Conservation (phyloP, 1,140 invertebrate genomes). For the Manduca sexta region DNA sequence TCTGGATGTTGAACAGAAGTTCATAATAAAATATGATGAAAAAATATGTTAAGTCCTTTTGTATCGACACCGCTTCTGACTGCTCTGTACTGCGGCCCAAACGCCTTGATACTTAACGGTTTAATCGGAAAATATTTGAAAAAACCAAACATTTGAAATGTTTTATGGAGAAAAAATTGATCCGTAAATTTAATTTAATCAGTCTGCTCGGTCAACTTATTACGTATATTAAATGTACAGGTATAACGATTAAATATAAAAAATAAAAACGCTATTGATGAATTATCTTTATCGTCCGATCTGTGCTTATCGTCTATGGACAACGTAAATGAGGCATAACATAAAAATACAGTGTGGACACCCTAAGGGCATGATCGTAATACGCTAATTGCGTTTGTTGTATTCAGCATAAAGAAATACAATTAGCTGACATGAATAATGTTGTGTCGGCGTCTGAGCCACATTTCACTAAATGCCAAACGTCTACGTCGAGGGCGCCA, state of each 20-base stretch:
- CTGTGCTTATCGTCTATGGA: constrained; percentile 40
- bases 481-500: constrained; percentile 13
- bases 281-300: constrained; percentile 39
- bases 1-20: constrained; percentile 71
- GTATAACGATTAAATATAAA: background rate
- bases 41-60: constrained; percentile 72
- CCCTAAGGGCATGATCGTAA: constrained; percentile 26
- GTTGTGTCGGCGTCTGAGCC: constrained; percentile 14
- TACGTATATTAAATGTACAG: too few species aligned
- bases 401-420: constrained; percentile 32
- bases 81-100: constrained; percentile 30
- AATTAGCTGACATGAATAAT: constrained; percentile 36
- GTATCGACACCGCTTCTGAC: constrained; percentile 65
- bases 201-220: too few species aligned
- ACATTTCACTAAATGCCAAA: constrained; percentile 43
- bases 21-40: constrained; percentile 72
- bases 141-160: too few species aligned
- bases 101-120: constrained; percentile 48
- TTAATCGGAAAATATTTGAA: too few species aligned
- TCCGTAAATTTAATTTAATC: too few species aligned
- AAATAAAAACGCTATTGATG: constrained; percentile 28
- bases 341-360: constrained; percentile 22
- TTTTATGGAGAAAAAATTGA: too few species aligned
- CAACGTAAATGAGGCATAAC: constrained; percentile 26
- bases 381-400: constrained; percentile 42